Evolutionary conservation across 2,113 vertebrate genomes (phyloP), one percentile per base, ranked within the genome.

Genomic region (Cercocebus atys): DNA sequence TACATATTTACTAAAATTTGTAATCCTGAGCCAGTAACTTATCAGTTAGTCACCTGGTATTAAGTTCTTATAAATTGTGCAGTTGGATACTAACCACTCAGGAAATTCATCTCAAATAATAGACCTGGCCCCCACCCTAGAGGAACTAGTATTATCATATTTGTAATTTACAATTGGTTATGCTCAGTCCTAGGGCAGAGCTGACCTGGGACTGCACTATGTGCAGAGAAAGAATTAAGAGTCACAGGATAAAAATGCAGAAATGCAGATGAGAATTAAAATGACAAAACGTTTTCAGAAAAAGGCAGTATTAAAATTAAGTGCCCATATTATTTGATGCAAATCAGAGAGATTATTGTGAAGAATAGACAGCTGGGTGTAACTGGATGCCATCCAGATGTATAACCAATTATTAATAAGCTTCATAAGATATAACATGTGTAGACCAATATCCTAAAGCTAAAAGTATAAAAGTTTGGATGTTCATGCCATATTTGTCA

Each of bases 91-190:
- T 61, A 78, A 66, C 4, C 9, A 72, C 47, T 94, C 18, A 88
- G 72, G 85, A 95, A 90, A 97, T 86, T 90, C 23, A n/a, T 73
- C 68, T 80, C 0, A 93, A 92, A 90, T 82, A 89, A 75, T 80
- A 92, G 40, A 50, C 20, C 64, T 76, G 9, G 35, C 66, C 35
- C 32, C 68, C 78, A 79, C 80, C 75, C 40, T 89, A 40, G 20
- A 95, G n/a, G 59, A 94, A 78, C 35, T 70, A 61, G 40, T 20
- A 88, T 45, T 83, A n/a, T 70, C 86, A 79, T 97, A 68, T 72
- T 55, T 87, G 92, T 95, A 95, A 84, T 89, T 61, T 96, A 94
- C 4, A 89, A 68, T 72, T 52, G 4, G 2, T 52, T 88, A n/a
- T 61, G 35, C 22, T 82, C 61, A 55, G n/a, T 57, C 18, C 7